phyloP scores from a whole-genome alignment of 2,797 vertebrate genomes.

The Poecile montanus region DNA sequence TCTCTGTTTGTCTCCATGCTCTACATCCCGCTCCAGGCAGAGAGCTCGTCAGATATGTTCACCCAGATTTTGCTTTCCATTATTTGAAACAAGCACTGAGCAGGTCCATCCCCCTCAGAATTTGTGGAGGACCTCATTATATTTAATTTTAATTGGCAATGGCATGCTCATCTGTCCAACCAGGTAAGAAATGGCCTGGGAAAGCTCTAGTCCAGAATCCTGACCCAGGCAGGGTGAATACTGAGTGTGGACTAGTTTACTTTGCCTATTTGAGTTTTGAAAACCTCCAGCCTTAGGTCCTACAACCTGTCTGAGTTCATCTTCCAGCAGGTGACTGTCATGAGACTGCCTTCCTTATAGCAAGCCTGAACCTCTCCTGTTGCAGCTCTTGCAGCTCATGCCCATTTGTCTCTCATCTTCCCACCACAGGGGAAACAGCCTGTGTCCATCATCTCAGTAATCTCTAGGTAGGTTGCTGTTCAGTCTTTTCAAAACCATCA shows the following conservation, averaged over 20 bases:
- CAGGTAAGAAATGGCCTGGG: background rate
- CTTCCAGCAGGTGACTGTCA: background rate
- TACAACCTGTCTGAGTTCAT: background rate
- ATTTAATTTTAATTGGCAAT: background rate
- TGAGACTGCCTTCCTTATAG: background rate
- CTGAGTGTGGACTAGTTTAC: background rate
- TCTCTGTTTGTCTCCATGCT: fast-evolving
- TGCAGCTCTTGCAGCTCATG: background rate
- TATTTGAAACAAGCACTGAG: background rate
- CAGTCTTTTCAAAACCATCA: background rate
- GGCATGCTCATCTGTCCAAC: fast-evolving
- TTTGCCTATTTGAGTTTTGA: background rate
- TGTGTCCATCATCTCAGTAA: background rate
- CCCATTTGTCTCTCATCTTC: background rate
- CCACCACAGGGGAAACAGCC: background rate
- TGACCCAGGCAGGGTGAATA: background rate
- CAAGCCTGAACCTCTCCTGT: background rate
- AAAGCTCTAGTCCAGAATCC: background rate
- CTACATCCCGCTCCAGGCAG: fast-evolving
- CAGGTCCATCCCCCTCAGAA: background rate
- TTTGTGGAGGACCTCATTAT: background rate
- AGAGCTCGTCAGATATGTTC: background rate
- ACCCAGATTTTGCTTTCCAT: background rate
- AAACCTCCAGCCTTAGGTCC: background rate
- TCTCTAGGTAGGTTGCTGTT: background rate